Evolutionary conservation across 1,140 invertebrate genomes (phyloP).

Genomic region (Papilio xuthus): DNA sequence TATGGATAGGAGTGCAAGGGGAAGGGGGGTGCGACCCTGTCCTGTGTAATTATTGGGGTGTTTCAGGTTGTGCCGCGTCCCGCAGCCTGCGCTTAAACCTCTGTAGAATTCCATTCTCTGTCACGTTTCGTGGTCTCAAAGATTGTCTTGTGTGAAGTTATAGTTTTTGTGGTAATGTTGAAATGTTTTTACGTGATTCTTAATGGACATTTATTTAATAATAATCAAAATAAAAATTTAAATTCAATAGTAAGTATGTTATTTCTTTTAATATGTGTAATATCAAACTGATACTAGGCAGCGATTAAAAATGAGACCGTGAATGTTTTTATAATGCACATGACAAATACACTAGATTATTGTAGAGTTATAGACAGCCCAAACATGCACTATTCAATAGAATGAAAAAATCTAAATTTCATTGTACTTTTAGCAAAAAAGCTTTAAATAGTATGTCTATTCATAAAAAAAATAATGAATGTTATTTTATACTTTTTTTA

Average conservation of each 20-base stretch:
- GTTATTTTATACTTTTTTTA: too few relatives aligned
- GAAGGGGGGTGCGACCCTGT: slow-evolving; percentile 10
- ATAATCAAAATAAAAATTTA: neutral
- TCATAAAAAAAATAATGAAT: too few relatives aligned
- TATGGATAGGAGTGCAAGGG: slow-evolving; percentile 32
- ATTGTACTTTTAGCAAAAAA: too few relatives aligned
- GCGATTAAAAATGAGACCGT: too few relatives aligned
- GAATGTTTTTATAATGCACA: too few relatives aligned
- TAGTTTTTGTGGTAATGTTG: neutral
- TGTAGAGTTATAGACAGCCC: neutral
- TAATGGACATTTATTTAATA: neutral
- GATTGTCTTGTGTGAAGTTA: slow-evolving; percentile 7
- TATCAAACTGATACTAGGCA: too few relatives aligned
- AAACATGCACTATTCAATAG: neutral
- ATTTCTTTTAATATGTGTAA: too few relatives aligned
- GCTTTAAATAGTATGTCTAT: too few relatives aligned
- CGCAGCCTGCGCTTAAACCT: slow-evolving; percentile 18
- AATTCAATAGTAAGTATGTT: neutral
- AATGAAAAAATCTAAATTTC: neutral
- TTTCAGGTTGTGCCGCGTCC: slow-evolving; percentile 7
- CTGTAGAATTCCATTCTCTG: slow-evolving; percentile 21
- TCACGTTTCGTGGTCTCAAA: slow-evolving; percentile 7
- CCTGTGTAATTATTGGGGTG: slow-evolving; percentile 36
- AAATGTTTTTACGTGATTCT: neutral
- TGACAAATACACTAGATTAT: too few relatives aligned